Conservation (phyloP, 1,140 invertebrate species). For the Aphelinus atriplicis region DNA sequence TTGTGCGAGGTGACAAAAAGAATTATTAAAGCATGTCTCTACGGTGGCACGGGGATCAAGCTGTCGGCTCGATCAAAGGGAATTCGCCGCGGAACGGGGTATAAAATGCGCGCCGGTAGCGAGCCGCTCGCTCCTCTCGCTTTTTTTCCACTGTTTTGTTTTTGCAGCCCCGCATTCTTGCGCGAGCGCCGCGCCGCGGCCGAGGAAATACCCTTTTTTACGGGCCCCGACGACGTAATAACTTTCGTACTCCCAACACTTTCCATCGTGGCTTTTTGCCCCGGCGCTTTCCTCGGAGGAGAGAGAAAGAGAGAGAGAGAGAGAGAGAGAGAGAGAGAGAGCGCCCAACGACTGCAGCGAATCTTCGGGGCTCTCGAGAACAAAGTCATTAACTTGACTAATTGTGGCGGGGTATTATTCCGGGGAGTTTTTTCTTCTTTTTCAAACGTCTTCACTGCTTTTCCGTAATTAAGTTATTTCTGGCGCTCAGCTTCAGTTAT, state of each 20-base stretch:
- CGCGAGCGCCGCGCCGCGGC: background rate
- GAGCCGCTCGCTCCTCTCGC: conserved; percentile 8
- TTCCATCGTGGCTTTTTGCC: conserved; percentile 3
- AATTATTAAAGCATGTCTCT: conserved; percentile 53
- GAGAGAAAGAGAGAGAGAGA: too few species aligned
- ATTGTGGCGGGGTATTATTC: conserved; percentile 8
- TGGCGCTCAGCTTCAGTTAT: too few species aligned
- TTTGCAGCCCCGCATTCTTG: conserved; percentile 31
- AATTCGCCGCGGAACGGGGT: conserved; percentile 33
- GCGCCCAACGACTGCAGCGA: too few species aligned
- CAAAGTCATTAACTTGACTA: conserved; percentile 28
- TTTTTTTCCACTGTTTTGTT: conserved; percentile 20
- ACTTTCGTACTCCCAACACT: conserved; percentile 36
- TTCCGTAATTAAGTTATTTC: conserved; percentile 13
- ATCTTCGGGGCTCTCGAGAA: background rate
- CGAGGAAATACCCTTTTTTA: conserved; percentile 35
- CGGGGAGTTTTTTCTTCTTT: background rate
- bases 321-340: too few species aligned
- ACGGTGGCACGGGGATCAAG: conserved; percentile 33
- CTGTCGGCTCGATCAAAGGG: conserved; percentile 45
- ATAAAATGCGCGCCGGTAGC: conserved; percentile 23
- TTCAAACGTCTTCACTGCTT: too few species aligned
- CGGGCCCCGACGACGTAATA: conserved; percentile 31
- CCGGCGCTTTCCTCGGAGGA: background rate
- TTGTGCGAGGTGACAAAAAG: conserved; percentile 47